Percentiles rank a stretch among this genome's conserved stretches.
Conservation (phyloP, 2,888 invertebrate species). For the Operophtera brumata region DNA sequence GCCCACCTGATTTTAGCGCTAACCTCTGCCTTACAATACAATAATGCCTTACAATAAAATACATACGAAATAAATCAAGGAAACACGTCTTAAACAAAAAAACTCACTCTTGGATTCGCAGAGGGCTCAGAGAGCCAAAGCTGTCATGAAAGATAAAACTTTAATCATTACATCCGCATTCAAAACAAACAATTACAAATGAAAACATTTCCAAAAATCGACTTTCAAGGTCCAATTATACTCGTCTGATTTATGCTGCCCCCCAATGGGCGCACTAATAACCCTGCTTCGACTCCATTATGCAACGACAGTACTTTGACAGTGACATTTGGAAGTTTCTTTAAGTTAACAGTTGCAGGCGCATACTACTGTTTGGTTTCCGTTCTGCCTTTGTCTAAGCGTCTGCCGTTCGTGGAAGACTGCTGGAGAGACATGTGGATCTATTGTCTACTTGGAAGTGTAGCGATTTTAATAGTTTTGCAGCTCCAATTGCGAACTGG, state of each 20-base stretch:
- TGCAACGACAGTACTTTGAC: constrained; percentile 37
- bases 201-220: constrained; percentile 39
- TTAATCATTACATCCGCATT: constrained; percentile 31
- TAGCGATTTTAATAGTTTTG: constrained; percentile 27
- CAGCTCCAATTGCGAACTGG: constrained; percentile 18
- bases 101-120: too few species aligned
- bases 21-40: too few species aligned
- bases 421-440: constrained; percentile 36
- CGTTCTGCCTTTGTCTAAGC: constrained; percentile 46
- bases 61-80: too few species aligned
- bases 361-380: constrained; percentile 57
- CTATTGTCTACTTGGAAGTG: constrained; percentile 23
- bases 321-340: constrained; percentile 32
- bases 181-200: constrained; percentile 37
- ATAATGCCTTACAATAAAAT: too few species aligned
- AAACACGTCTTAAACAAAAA: too few species aligned
- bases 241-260: constrained; percentile 47
- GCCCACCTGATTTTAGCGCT: too few species aligned
- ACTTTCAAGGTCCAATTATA: constrained; percentile 37
- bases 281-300: constrained; percentile 36
- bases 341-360: constrained; percentile 29
- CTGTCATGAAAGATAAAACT: constrained; percentile 29
- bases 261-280: constrained; percentile 39
- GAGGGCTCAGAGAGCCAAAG: constrained; percentile 12
- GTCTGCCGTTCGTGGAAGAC: constrained; percentile 50